phyloP scores from a whole-genome alignment of 2,888 invertebrate genomes.

The Machimus rusticus region DNA sequence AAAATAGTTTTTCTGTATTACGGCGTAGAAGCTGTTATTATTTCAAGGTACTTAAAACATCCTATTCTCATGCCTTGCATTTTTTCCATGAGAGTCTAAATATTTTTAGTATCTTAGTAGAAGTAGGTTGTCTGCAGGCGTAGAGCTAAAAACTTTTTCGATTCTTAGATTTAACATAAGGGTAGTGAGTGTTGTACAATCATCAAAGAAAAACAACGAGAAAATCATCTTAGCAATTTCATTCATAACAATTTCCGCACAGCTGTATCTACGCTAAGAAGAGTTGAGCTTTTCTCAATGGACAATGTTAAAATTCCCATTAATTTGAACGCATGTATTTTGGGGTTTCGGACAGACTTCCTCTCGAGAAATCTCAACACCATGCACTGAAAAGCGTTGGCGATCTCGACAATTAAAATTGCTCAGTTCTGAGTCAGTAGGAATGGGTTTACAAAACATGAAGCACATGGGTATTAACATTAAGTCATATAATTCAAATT shows the following conservation, averaged over 20 bases:
- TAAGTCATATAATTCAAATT: no score
- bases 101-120: not conserved
- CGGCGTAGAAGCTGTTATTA: not conserved
- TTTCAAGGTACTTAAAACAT: not conserved
- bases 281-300: not conserved
- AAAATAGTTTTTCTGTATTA: not conserved
- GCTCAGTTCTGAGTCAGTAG: not conserved
- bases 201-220: not conserved
- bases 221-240: not conserved
- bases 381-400: not conserved
- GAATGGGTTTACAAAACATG: not conserved
- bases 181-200: not conserved
- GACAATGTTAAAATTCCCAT: not conserved
- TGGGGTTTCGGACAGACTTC: not conserved
- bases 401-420: not conserved
- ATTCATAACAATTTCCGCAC: not conserved
- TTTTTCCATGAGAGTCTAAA: not conserved
- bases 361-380: not conserved
- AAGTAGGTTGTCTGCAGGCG: not conserved
- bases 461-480: no score
- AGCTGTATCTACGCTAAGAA: not conserved
- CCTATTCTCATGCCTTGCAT: not conserved
- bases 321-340: not conserved
- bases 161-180: not conserved
- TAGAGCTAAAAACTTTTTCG: not conserved